Evolutionary conservation across 2,797 vertebrate species (phyloP).

Genomic region (Mormyrops boulengeri): DNA sequence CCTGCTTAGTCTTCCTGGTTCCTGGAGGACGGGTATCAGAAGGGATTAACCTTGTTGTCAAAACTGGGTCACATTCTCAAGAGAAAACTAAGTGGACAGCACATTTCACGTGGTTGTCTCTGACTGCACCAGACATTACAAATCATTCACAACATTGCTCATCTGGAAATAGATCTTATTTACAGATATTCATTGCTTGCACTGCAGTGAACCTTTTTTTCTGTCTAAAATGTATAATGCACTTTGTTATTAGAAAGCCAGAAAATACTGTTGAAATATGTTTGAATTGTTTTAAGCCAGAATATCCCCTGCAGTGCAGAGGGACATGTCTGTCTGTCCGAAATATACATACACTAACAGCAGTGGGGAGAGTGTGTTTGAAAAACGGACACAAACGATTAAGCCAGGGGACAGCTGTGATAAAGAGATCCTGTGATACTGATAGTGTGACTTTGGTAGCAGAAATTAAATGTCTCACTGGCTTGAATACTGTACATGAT

Average conservation of each 20-base stretch:
- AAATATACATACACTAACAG: neutral
- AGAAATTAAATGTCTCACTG: neutral
- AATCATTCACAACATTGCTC: neutral
- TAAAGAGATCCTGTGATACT: neutral
- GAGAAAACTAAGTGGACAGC: neutral
- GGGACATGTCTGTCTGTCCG: neutral
- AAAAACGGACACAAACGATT: neutral
- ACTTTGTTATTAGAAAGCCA: neutral
- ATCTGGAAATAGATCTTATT: neutral
- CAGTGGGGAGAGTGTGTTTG: neutral
- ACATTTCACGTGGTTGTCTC: neutral
- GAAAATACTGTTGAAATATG: neutral
- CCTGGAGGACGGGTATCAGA: constrained; percentile 24
- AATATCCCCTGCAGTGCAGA: neutral
- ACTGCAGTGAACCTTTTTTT: neutral
- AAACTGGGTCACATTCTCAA: neutral
- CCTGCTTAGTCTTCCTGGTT: constrained; percentile 15
- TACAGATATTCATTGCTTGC: neutral
- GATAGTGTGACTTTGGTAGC: neutral
- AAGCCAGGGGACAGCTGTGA: neutral
- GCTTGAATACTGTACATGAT: neutral
- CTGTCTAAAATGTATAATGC: neutral
- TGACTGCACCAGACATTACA: neutral
- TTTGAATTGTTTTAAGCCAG: neutral
- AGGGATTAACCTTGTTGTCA: constrained; percentile 1